phyloP scores from a whole-genome alignment of 2,888 invertebrate species.

The Thalpophila matura region DNA sequence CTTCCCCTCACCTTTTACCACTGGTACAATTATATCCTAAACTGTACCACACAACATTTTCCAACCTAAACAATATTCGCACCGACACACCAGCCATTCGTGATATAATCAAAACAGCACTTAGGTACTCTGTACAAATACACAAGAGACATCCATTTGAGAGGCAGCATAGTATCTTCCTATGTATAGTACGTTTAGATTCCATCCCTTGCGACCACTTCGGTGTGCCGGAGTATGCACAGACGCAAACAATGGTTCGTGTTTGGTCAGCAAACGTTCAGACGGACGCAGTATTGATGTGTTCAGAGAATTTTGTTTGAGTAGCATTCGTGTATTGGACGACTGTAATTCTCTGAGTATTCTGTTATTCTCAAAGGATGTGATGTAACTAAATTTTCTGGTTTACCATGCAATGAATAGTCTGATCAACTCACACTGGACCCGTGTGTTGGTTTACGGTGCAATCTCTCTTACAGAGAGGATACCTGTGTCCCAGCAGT shows the following conservation, averaged over 20 bases:
- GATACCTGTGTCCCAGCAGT: too few relatives aligned
- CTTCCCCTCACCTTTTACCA: too few relatives aligned
- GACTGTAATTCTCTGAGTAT: conserved; percentile 20
- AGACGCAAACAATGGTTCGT: conserved; percentile 28
- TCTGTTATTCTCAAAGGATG: conserved; percentile 22
- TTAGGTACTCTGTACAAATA: conserved; percentile 22
- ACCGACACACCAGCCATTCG: neutral
- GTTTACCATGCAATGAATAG: neutral
- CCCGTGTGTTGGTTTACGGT: too few relatives aligned
- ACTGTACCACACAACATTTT: too few relatives aligned
- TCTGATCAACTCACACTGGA: too few relatives aligned
- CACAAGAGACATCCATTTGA: conserved; percentile 29
- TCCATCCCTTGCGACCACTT: conserved; percentile 34
- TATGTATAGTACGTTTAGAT: conserved; percentile 35
- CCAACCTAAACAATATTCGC: neutral
- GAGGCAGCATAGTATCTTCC: conserved; percentile 29
- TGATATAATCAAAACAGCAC: conserved; percentile 10
- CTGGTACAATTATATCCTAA: too few relatives aligned
- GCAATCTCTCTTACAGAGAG: too few relatives aligned
- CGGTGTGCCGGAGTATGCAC: conserved; percentile 8
- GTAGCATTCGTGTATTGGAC: conserved; percentile 16
- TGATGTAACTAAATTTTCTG: neutral
- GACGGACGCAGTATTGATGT: conserved; percentile 27
- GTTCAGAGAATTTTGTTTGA: conserved; percentile 25
- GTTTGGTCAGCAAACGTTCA: conserved; percentile 42